Conservation (phyloP, 64 coral and sea anemone species). For the Stichodactyla mertensii region DNA sequence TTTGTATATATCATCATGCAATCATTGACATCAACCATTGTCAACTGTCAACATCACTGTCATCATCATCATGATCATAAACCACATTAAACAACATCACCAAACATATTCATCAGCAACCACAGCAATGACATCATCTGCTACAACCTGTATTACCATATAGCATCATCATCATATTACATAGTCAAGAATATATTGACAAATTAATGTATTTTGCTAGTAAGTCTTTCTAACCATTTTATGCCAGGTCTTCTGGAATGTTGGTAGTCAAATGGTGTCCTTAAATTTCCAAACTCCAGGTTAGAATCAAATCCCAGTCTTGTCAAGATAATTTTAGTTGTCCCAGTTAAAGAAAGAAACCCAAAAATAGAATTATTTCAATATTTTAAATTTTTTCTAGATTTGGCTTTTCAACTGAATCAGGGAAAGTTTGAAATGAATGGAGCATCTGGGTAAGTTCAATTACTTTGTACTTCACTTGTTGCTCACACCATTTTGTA, state of each 20-base stretch:
- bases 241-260: conserved; percentile 93
- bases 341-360: not conserved
- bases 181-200: no score
- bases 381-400: conserved; percentile 9
- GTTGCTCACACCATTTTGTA: not conserved
- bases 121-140: not conserved
- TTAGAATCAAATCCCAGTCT: not conserved
- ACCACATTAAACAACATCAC: no score
- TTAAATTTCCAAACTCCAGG: conserved; percentile 98
- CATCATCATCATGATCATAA: not conserved
- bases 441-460: conserved; percentile 54
- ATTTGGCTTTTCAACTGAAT: conserved; percentile 64
- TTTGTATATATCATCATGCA: no score
- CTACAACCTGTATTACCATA: not conserved
- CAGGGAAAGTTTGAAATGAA: conserved; percentile 78
- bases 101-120: no score
- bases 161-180: not conserved
- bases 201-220: no score
- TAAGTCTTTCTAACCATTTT: no score
- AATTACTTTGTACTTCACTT: not conserved
- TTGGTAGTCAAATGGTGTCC: conserved; percentile 96
- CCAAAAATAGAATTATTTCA: not conserved
- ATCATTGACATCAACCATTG: no score
- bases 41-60: not conserved
- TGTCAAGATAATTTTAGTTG: not conserved